Conservation (phyloP, 2,888 invertebrate genomes). For the Heliconius ethilla region DNA sequence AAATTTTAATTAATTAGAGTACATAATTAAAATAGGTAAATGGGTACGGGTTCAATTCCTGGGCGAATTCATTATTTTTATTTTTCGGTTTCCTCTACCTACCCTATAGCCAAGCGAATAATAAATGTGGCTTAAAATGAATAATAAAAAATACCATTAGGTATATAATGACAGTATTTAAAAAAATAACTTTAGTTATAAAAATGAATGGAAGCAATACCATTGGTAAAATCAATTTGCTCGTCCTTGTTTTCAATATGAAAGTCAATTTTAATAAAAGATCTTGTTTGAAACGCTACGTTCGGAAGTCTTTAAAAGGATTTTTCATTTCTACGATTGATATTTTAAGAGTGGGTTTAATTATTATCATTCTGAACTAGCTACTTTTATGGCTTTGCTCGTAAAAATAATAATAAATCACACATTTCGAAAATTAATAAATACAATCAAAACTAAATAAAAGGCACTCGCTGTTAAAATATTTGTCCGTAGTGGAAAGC, state of each 20-base stretch:
- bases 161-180: not conserved
- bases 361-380: not conserved
- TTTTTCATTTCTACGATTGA: conserved; percentile 12
- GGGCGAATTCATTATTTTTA: no score
- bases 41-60: no score
- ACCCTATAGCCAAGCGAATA: not conserved
- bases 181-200: conserved; percentile 11
- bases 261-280: conserved; percentile 25
- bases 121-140: not conserved
- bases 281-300: conserved; percentile 22
- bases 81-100: no score
- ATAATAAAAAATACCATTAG: not conserved
- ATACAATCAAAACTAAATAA: not conserved
- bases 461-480: not conserved
- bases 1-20: no score
- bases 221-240: conserved; percentile 23
- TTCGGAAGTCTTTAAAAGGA: conserved; percentile 13
- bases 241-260: conserved; percentile 25
- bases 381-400: not conserved
- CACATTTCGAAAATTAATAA: not conserved
- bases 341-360: conserved; percentile 16
- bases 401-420: not conserved
- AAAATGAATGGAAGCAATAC: conserved; percentile 16
- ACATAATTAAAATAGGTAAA: no score
- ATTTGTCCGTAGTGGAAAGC: not conserved